These are phyloP conservation scores for Dastarcus helophoroides DNA, from an alignment of 2,888 invertebrate species.

Conservation along the genomic window DNA sequence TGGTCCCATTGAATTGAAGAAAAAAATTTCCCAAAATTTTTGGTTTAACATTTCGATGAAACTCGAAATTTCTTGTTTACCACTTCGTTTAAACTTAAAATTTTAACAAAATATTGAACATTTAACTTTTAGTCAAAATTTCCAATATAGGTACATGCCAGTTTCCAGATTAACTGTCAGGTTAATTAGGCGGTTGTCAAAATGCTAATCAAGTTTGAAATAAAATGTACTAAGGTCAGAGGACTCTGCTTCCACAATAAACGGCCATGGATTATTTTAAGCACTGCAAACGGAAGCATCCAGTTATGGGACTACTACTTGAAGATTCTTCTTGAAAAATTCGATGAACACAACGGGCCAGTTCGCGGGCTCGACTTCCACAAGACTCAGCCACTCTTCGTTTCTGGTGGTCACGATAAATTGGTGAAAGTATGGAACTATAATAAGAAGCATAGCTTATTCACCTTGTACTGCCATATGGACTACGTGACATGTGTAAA, in stretches of 20 bases:
- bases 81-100: too few relatives aligned
- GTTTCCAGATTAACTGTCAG: too few relatives aligned
- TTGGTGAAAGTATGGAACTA: constrained; percentile 3
- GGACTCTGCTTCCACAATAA: constrained; percentile 1
- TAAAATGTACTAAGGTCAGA: constrained; percentile 3
- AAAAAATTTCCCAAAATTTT: too few relatives aligned
- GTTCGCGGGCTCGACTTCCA: constrained; percentile 3
- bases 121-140: too few relatives aligned
- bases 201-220: constrained; percentile 5
- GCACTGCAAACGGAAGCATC: neutral
- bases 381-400: neutral
- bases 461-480: constrained; percentile 85
- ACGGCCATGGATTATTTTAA: constrained; percentile 4
- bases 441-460: constrained; percentile 58
- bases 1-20: too few relatives aligned
- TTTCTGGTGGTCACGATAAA: neutral
- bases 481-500: constrained; percentile 91
- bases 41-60: too few relatives aligned
- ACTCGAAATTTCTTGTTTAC: too few relatives aligned
- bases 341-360: neutral
- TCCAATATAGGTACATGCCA: too few relatives aligned
- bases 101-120: too few relatives aligned
- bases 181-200: too few relatives aligned
- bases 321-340: neutral
- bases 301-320: neutral